These are phyloP conservation scores for Sanderia malayensis DNA, from an alignment of 30 jellyfish, hydroid and myxozoan genomes.

Conservation along the genomic window DNA sequence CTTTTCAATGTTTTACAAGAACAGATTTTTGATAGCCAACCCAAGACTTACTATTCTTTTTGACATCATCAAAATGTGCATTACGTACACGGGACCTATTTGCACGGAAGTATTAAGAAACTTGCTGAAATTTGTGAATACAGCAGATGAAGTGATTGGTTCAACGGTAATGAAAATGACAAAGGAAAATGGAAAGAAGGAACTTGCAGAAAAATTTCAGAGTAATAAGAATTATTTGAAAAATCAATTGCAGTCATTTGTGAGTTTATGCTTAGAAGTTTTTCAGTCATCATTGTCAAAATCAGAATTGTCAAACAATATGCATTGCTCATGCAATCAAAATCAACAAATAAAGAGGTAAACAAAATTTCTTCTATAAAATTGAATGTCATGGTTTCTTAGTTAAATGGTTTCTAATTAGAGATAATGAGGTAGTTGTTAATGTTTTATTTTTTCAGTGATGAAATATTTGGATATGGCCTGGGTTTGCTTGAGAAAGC, in stretches of 20 bases:
- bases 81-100: slow-evolving; percentile 13
- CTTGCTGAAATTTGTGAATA: background rate
- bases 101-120: slow-evolving; percentile 33
- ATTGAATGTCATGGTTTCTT: too few relatives aligned
- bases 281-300: slow-evolving; percentile 20
- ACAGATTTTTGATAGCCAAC: slow-evolving; percentile 24
- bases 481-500: slow-evolving; percentile 17
- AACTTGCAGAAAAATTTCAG: slow-evolving; percentile 6
- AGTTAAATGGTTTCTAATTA: too few relatives aligned
- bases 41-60: slow-evolving; percentile 27
- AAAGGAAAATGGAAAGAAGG: background rate
- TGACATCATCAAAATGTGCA: slow-evolving; percentile 29
- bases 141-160: slow-evolving; percentile 11
- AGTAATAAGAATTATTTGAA: background rate
- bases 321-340: slow-evolving; percentile 24
- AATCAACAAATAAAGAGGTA: too few relatives aligned
- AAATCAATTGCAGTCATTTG: slow-evolving; percentile 49
- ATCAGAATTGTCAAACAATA: slow-evolving; percentile 6
- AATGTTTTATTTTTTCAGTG: background rate
- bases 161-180: background rate
- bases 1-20: slow-evolving; percentile 8
- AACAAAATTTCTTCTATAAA: too few relatives aligned
- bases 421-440: too few relatives aligned
- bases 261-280: slow-evolving; percentile 36
- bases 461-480: slow-evolving; percentile 13